Conservation (phyloP, 2,888 invertebrate genomes). For the Eilema sororculum region DNA sequence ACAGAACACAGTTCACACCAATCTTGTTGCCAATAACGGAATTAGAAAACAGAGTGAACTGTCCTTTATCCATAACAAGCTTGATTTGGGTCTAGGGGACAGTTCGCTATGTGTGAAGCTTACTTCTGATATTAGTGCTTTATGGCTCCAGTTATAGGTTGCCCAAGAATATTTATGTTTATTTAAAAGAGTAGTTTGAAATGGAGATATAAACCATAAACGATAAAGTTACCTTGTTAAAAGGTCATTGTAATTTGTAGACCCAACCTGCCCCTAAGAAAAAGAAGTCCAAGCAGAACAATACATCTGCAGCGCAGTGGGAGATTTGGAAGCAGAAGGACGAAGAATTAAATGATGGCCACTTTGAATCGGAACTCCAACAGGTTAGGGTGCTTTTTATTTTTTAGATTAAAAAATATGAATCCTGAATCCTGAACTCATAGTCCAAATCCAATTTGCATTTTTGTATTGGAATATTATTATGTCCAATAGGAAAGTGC, state of each 20-base stretch:
- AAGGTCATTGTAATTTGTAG: constrained; percentile 39
- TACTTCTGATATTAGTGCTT: not conserved
- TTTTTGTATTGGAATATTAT: no score
- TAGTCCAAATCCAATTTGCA: no score
- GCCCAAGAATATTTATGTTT: not conserved
- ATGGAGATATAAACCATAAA: not conserved
- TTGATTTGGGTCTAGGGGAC: not conserved
- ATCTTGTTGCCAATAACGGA: not conserved
- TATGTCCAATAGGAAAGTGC: no score
- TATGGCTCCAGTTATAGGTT: not conserved
- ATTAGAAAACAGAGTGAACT: no score
- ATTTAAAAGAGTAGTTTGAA: not conserved
- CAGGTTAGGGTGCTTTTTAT: constrained; percentile 84
- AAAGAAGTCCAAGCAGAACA: constrained; percentile 81
- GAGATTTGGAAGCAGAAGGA: constrained; percentile 92
- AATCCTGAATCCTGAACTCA: no score
- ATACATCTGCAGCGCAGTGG: constrained; percentile 88
- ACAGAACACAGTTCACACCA: not conserved
- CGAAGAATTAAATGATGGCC: constrained; percentile 88
- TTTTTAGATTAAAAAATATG: not conserved
- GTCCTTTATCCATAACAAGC: no score
- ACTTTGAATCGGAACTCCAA: constrained; percentile 86
- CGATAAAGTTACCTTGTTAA: not conserved
- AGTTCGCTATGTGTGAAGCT: not conserved
- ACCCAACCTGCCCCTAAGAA: constrained; percentile 62